Percentiles rank a stretch among this genome's conserved stretches.
phyloP scores from a whole-genome alignment of 2,888 invertebrate species.

The Heliconius hortense region DNA sequence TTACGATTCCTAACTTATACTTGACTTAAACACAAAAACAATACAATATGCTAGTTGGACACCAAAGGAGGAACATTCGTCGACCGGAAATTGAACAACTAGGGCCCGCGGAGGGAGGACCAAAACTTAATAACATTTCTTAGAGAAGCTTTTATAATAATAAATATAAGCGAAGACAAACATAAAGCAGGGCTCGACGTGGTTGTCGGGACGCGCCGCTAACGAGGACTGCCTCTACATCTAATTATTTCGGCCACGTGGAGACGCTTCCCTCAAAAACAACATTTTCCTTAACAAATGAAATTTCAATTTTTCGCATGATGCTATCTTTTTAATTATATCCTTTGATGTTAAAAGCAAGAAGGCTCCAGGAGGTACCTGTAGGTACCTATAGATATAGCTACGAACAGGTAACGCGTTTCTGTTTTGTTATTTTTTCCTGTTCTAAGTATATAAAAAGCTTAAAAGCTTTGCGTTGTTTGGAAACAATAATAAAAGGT shows the following conservation, averaged over 20 bases:
- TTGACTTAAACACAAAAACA: neutral
- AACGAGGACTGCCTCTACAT: conserved; percentile 7
- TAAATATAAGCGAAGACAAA: conserved; percentile 1
- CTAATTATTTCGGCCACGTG: conserved; percentile 9
- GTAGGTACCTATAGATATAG: too few relatives aligned
- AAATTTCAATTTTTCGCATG: conserved; percentile 28
- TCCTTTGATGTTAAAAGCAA: conserved; percentile 20
- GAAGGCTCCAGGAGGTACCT: neutral
- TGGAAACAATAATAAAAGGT: neutral
- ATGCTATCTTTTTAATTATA: conserved; percentile 23
- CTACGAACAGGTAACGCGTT: neutral
- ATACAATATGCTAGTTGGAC: neutral
- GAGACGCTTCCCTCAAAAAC: conserved; percentile 1
- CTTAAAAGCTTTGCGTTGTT: conserved; percentile 14
- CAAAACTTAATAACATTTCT: conserved; percentile 11
- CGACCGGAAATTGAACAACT: conserved; percentile 1
- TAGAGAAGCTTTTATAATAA: conserved; percentile 10
- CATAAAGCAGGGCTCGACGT: neutral
- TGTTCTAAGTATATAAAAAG: neutral
- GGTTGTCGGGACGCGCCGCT: conserved; percentile 3
- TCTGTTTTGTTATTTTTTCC: conserved; percentile 4
- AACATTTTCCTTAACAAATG: conserved; percentile 18
- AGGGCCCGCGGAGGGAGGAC: neutral
- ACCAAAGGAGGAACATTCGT: neutral
- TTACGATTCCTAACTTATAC: neutral